Evolutionary conservation across 2,113 vertebrate species (phyloP).

Genomic region (Otis tarda): DNA sequence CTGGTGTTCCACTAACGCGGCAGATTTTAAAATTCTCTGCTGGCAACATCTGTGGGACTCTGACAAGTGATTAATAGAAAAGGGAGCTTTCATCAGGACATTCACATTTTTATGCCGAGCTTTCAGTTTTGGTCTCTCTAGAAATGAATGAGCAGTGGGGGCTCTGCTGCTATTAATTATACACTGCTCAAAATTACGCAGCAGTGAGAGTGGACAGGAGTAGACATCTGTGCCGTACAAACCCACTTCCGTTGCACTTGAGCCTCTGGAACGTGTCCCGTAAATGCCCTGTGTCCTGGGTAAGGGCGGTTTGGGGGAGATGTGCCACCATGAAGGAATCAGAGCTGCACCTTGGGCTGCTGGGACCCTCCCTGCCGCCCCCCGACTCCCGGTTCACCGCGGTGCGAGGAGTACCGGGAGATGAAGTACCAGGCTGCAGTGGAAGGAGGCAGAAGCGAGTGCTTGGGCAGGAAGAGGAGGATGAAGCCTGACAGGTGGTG

Average conservation of each 20-base stretch:
- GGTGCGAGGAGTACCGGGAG: neutral
- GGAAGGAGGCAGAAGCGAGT: neutral
- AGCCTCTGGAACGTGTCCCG: neutral
- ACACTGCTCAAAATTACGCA: neutral
- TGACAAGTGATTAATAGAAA: neutral
- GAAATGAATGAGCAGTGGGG: neutral
- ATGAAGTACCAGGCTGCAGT: neutral
- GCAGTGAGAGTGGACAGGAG: neutral
- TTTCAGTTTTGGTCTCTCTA: neutral
- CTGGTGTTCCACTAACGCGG: neutral
- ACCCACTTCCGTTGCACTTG: accelerated
- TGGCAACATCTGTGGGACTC: neutral
- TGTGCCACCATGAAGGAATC: neutral
- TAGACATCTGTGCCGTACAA: neutral
- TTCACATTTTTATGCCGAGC: neutral
- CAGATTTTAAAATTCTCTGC: neutral
- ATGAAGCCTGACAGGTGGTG: neutral
- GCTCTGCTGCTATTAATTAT: neutral
- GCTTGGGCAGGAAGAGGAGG: neutral
- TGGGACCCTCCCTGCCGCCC: neutral
- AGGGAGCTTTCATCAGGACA: neutral
- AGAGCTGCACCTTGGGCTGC: neutral
- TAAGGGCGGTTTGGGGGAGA: neutral
- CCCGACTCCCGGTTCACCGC: accelerated
- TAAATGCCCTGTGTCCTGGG: accelerated